These are phyloP conservation scores for Galagoides demidoff DNA, from an alignment of 2,797 vertebrate species.

Conservation along the genomic window DNA sequence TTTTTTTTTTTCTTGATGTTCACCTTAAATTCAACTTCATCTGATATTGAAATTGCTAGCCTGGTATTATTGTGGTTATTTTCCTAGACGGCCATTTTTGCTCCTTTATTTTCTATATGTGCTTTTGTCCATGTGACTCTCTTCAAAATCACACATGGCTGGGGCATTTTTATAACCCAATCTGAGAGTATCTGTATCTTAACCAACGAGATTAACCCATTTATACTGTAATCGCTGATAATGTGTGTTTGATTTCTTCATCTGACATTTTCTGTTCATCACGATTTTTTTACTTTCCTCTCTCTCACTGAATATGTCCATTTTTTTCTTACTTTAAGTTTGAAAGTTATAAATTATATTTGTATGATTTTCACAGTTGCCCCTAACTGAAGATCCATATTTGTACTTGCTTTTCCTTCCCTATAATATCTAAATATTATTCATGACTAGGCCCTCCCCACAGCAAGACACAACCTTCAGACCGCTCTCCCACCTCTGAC, in stretches of 20 bases:
- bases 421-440: background rate
- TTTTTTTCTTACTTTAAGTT: conserved; percentile 10
- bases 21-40: conserved; percentile 55
- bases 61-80: conserved; percentile 38
- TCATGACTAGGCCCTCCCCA: background rate
- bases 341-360: background rate
- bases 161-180: background rate
- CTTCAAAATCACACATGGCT: conserved; percentile 10
- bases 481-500: background rate
- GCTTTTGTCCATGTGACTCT: conserved; percentile 6
- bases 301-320: background rate
- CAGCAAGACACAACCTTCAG: background rate
- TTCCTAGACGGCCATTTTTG: conserved; percentile 61
- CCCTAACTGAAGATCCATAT: background rate
- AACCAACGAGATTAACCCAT: conserved; percentile 43
- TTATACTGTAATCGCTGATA: background rate
- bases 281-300: background rate
- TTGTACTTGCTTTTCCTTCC: background rate
- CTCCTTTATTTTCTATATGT: conserved; percentile 52
- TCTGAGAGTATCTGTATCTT: conserved; percentile 16
- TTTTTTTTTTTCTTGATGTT: conserved; percentile 47
- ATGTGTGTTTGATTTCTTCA: background rate
- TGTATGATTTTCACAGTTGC: background rate
- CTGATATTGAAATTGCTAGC: conserved; percentile 47
- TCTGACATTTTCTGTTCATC: background rate